Conservation (phyloP, 2,797 vertebrate species). For the Cephalopachus bancanus region DNA sequence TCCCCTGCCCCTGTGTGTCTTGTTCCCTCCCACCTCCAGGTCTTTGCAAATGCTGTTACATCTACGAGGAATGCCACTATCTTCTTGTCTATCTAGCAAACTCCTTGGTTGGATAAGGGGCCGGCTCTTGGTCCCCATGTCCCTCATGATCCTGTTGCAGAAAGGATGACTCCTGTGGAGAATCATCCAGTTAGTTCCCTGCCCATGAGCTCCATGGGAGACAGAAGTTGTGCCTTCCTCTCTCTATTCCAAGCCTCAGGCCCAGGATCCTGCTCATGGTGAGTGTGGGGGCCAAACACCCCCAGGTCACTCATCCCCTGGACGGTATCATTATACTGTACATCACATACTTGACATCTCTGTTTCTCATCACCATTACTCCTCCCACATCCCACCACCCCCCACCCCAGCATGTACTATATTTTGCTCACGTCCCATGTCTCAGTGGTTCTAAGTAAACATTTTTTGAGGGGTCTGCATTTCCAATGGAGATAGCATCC, state of each 20-base stretch:
- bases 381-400: background rate
- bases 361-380: too few relatives aligned
- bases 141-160: background rate
- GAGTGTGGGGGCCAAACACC: background rate
- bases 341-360: background rate
- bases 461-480: too few relatives aligned
- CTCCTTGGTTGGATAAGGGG: background rate
- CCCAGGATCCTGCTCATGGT: background rate
- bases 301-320: too few relatives aligned
- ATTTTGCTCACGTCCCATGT: background rate
- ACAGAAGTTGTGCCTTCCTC: background rate
- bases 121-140: background rate
- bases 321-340: background rate
- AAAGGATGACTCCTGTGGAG: accelerated
- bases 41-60: background rate
- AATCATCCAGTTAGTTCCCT: background rate
- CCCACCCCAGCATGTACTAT: background rate
- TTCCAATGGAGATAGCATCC: too few relatives aligned
- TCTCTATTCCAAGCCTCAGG: background rate
- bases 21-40: background rate
- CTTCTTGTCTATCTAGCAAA: background rate
- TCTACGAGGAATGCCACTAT: background rate
- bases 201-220: background rate
- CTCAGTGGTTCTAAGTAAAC: constrained; percentile 18
- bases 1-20: background rate